Evolutionary conservation across 1,140 invertebrate species (phyloP).

Genomic region (Drosophila murphyi): DNA sequence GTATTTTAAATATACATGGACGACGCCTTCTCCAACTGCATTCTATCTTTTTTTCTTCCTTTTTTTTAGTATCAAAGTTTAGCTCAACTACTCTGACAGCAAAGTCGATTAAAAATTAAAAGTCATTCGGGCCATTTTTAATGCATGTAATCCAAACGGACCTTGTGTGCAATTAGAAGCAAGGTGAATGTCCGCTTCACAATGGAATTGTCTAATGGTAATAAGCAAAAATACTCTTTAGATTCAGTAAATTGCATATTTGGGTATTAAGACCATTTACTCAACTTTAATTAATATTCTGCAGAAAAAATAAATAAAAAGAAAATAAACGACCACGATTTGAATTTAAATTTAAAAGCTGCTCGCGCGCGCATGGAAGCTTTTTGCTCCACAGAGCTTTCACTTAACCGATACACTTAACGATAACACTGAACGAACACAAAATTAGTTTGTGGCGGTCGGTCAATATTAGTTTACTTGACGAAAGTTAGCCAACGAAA

Average conservation of each 20-base stretch:
- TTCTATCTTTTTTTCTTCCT: not conserved
- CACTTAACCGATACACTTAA: not conserved
- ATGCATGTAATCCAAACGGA: slow-evolving; percentile 11
- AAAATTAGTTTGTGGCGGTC: slow-evolving; percentile 9
- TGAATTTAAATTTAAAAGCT: slow-evolving; percentile 1
- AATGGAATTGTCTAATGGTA: not conserved
- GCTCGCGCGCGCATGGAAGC: not conserved
- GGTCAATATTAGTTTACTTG: not conserved
- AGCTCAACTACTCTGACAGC: slow-evolving; percentile 17
- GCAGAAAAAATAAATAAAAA: not conserved
- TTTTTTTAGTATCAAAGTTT: slow-evolving; percentile 31
- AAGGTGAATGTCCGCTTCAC: slow-evolving; percentile 7
- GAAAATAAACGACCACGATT: not conserved
- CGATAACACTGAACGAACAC: not conserved
- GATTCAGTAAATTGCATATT: no score
- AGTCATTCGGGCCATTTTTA: slow-evolving; percentile 52
- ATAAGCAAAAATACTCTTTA: not conserved
- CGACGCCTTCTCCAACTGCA: slow-evolving; percentile 29
- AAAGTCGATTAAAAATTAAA: slow-evolving; percentile 55
- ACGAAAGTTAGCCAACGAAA: not conserved
- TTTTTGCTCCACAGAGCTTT: not conserved
- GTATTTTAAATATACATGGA: slow-evolving; percentile 59
- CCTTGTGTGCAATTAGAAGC: not conserved
- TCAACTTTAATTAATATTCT: not conserved
- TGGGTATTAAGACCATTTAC: not conserved